Conservation (phyloP, 2,113 vertebrate genomes). For the Mola mola region DNA sequence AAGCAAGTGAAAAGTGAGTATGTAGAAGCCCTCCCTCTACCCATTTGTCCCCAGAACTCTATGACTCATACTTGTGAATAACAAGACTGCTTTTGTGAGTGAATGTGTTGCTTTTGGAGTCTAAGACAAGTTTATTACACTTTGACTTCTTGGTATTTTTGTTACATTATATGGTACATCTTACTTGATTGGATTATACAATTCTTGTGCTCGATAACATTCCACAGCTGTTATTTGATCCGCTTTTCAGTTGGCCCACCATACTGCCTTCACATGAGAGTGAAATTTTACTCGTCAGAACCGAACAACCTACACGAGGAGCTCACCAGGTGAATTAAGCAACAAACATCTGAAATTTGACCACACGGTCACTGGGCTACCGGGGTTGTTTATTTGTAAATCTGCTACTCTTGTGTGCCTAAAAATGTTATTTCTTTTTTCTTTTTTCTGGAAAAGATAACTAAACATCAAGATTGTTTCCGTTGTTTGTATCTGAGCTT, state of each 20-base stretch:
- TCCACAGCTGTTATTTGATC: neutral
- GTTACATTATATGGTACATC: no score
- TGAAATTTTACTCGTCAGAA: slow-evolving; percentile 99
- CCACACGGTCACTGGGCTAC: no score
- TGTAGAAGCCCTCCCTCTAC: neutral
- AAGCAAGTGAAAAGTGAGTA: slow-evolving; percentile 99
- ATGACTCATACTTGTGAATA: no score
- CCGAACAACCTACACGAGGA: slow-evolving; percentile 98
- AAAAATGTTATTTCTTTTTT: neutral
- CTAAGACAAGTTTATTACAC: no score
- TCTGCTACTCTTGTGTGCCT: neutral
- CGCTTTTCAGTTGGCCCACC: slow-evolving; percentile 89
- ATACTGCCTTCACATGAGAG: slow-evolving; percentile 96
- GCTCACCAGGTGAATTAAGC: slow-evolving; percentile 87
- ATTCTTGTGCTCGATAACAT: no score
- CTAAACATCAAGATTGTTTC: no score
- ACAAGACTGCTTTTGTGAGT: no score
- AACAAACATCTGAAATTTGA: neutral
- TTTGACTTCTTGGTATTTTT: no score
- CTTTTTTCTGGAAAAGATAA: neutral
- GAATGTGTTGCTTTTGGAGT: no score
- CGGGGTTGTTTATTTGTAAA: neutral
- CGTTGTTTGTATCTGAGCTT: neutral
- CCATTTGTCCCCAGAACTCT: neutral
- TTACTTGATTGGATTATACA: no score